These are phyloP conservation scores for Diachasmimorpha longicaudata DNA, from an alignment of 1,140 invertebrate species.

Conservation along the genomic window DNA sequence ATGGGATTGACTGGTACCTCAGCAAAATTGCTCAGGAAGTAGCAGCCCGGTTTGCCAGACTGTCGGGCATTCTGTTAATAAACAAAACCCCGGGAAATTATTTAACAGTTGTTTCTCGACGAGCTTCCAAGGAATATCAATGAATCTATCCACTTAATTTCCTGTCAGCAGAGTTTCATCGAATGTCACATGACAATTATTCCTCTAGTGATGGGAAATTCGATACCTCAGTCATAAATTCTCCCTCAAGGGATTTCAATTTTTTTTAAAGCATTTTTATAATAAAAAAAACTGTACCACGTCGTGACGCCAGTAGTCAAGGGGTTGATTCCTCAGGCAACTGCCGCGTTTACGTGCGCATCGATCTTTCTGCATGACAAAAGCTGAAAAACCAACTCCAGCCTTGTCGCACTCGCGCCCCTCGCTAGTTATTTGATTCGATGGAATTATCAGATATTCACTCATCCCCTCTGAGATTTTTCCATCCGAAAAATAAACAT, in stretches of 20 bases:
- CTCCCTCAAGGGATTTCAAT: background rate
- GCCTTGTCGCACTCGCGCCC: constrained; percentile 60
- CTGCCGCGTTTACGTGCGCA: constrained; percentile 52
- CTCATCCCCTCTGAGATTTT: constrained; percentile 44
- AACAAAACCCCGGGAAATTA: background rate
- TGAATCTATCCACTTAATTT: background rate
- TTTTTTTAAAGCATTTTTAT: background rate
- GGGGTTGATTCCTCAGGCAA: constrained; percentile 62
- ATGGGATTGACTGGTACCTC: constrained; percentile 51
- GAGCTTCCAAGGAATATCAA: no score
- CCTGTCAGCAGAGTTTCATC: background rate
- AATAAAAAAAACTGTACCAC: constrained; percentile 34
- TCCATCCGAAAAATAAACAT: background rate
- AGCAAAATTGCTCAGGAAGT: constrained; percentile 62
- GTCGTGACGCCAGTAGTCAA: constrained; percentile 59
- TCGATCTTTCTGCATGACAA: constrained; percentile 58
- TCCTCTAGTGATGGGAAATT: background rate
- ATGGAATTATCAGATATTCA: constrained; percentile 58
- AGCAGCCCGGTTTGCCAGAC: constrained; percentile 53
- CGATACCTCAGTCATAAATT: background rate
- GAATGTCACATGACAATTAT: constrained; percentile 6
- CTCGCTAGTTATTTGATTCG: constrained; percentile 48
- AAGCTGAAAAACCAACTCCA: constrained; percentile 62
- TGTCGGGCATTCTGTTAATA: constrained; percentile 45
- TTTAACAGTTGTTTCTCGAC: background rate